These are phyloP conservation scores for Scopus umbretta DNA, from an alignment of 2,113 vertebrate species.

Conservation along the genomic window DNA sequence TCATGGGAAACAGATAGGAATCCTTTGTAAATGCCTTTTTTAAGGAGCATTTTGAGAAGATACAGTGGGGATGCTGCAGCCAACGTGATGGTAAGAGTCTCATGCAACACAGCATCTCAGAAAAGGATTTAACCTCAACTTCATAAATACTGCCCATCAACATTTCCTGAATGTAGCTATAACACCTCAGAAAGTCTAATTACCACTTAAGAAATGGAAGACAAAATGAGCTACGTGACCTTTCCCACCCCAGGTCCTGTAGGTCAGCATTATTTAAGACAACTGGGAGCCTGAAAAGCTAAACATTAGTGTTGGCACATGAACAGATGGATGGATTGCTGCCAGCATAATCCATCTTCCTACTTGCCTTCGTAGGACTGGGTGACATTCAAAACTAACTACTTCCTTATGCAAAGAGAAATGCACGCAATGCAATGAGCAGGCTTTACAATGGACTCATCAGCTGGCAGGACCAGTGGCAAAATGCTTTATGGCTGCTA, in stretches of 20 bases:
- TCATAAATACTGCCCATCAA: neutral
- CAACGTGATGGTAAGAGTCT: neutral
- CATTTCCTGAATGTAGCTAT: neutral
- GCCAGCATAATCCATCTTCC: conserved; percentile 59
- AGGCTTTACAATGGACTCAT: conserved; percentile 27
- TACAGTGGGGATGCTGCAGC: neutral
- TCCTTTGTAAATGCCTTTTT: neutral
- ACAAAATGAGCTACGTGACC: conserved; percentile 43
- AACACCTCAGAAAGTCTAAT: conserved; percentile 49
- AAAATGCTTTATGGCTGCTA: conserved; percentile 15
- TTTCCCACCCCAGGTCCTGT: conserved; percentile 50
- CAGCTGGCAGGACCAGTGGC: neutral
- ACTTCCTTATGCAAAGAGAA: conserved; percentile 25
- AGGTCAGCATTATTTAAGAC: conserved; percentile 66
- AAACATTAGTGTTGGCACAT: conserved; percentile 59
- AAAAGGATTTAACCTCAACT: neutral
- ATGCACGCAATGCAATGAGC: neutral
- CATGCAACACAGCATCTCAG: neutral
- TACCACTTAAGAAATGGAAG: conserved; percentile 32
- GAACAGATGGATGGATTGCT: conserved; percentile 60
- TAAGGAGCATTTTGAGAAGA: neutral
- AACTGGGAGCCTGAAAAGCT: conserved; percentile 39
- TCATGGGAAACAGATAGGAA: neutral
- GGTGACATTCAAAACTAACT: conserved; percentile 54
- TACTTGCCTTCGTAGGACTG: conserved; percentile 10